These are phyloP conservation scores for Sinhomidia bicolor DNA, from an alignment of 2,888 invertebrate genomes.

Conservation along the genomic window DNA sequence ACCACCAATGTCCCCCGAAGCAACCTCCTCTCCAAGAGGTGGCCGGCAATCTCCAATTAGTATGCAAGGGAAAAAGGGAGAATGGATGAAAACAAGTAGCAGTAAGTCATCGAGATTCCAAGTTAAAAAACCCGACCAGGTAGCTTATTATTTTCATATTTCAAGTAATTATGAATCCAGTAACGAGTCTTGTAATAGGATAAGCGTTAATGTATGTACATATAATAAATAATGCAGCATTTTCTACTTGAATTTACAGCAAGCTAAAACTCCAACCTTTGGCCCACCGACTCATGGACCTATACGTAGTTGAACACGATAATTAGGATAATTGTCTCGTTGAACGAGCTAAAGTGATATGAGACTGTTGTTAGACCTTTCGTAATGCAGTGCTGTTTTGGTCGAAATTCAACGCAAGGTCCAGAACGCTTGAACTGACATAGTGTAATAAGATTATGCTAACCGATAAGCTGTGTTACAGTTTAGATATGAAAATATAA, in stretches of 20 bases:
- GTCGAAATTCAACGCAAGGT: conserved; percentile 67
- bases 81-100: conserved; percentile 81
- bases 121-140: conserved; percentile 74
- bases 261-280: conserved; percentile 60
- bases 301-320: conserved; percentile 68
- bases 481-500: conserved; percentile 48
- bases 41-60: conserved; percentile 66
- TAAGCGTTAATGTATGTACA: not conserved
- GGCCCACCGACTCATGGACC: conserved; percentile 58
- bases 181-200: no score
- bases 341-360: conserved; percentile 71
- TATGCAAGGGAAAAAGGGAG: conserved; percentile 80
- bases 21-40: conserved; percentile 55
- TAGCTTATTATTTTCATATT: not conserved
- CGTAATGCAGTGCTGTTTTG: conserved; percentile 70
- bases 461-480: conserved; percentile 55
- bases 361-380: conserved; percentile 73
- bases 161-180: no score
- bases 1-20: conserved; percentile 71
- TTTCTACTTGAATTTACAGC: conserved; percentile 40
- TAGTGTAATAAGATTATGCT: conserved; percentile 53
- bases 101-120: conserved; percentile 78
- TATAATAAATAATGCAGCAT: not conserved
- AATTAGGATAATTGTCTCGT: conserved; percentile 59
- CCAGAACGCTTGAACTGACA: conserved; percentile 70